These are phyloP conservation scores for Acanthurus lineatus DNA, from an alignment of 2,797 vertebrate species.

Conservation along the genomic window DNA sequence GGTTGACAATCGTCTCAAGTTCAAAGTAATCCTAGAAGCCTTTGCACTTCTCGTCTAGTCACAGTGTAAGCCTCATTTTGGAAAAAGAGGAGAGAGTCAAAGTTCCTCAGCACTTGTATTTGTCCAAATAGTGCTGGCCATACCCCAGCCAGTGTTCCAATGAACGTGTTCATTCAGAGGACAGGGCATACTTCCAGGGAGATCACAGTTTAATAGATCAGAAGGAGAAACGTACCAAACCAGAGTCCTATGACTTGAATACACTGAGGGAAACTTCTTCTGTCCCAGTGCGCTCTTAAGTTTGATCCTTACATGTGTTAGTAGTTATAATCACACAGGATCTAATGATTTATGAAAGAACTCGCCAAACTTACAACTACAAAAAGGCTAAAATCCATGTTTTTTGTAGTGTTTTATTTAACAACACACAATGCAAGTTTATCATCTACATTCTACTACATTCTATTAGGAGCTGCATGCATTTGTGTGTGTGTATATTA, in stretches of 20 bases:
- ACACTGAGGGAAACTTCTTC: slow-evolving; percentile 34
- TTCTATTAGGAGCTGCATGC: too few species aligned
- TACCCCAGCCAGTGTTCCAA: slow-evolving; percentile 73
- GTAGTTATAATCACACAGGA: slow-evolving; percentile 38
- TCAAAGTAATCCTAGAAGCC: slow-evolving; percentile 74
- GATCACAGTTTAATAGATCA: slow-evolving; percentile 76
- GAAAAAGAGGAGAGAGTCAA: slow-evolving; percentile 65
- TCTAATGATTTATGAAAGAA: slow-evolving; percentile 3
- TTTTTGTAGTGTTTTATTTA: background rate
- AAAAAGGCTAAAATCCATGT: background rate
- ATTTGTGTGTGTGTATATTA: too few species aligned
- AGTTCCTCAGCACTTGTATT: slow-evolving; percentile 79
- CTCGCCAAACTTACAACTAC: background rate
- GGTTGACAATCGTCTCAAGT: slow-evolving; percentile 70
- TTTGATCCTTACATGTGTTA: slow-evolving; percentile 27
- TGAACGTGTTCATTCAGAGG: slow-evolving; percentile 77
- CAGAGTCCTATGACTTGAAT: slow-evolving; percentile 66
- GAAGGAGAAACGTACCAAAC: slow-evolving; percentile 63
- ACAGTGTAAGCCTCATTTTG: slow-evolving; percentile 53
- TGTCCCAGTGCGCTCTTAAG: background rate
- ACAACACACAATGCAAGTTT: background rate
- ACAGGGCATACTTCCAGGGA: slow-evolving; percentile 77
- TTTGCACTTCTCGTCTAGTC: slow-evolving; percentile 63
- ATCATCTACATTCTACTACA: too few species aligned
- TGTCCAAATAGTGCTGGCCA: slow-evolving; percentile 76